phyloP scores from a whole-genome alignment of 2,888 invertebrate species.

The Spisula subtruncata region DNA sequence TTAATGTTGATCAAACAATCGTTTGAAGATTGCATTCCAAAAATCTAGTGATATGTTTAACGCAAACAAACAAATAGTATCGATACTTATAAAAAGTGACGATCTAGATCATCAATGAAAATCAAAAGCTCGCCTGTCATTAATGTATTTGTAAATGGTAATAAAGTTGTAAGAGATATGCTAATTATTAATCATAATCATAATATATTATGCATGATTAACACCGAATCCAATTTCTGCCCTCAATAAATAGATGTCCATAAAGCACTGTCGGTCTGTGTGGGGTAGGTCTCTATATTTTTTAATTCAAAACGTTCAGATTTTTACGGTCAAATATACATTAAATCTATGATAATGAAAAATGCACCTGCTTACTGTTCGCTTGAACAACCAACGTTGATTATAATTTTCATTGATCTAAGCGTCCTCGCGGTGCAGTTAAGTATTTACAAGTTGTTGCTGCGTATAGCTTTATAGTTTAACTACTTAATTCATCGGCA shows the following conservation, averaged over 20 bases:
- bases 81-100: too few relatives aligned
- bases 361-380: conserved; percentile 7
- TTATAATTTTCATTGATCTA: conserved; percentile 21
- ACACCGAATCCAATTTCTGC: too few relatives aligned
- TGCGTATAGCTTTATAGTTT: neutral
- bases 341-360: neutral
- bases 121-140: too few relatives aligned
- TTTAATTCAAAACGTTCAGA: neutral
- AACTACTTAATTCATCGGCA: conserved; percentile 13
- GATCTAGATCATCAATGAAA: too few relatives aligned
- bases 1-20: conserved; percentile 4
- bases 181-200: neutral
- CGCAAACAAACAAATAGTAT: too few relatives aligned
- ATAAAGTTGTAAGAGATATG: neutral
- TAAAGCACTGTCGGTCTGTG: neutral
- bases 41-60: too few relatives aligned
- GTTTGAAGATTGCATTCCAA: neutral
- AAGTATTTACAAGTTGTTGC: neutral
- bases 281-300: neutral
- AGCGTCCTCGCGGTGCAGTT: neutral
- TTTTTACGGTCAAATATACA: conserved; percentile 9
- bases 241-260: too few relatives aligned
- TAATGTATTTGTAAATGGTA: too few relatives aligned
- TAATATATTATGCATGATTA: neutral
- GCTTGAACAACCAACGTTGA: neutral